These are phyloP conservation scores for Cantharis rustica DNA, from an alignment of 2,888 invertebrate genomes.

Conservation along the genomic window DNA sequence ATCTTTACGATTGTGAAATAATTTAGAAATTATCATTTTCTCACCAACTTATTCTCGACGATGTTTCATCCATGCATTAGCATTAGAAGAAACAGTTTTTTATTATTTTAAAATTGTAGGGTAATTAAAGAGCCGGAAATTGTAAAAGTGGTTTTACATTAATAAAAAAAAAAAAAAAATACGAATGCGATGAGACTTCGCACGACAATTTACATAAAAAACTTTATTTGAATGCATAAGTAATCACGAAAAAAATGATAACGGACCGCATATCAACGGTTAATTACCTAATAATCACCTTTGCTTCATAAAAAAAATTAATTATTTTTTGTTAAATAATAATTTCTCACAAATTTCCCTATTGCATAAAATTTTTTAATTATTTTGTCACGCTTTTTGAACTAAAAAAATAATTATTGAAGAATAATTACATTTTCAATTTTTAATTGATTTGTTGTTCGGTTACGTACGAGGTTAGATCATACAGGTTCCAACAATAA, in stretches of 20 bases:
- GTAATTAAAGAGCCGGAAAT: neutral
- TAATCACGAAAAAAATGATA: neutral
- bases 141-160: neutral
- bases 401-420: neutral
- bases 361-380: neutral
- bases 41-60: neutral
- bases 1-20: neutral
- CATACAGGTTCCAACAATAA: neutral
- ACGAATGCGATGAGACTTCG: neutral
- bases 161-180: neutral
- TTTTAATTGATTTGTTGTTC: neutral
- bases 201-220: neutral
- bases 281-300: neutral
- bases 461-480: neutral
- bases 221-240: neutral
- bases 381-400: neutral
- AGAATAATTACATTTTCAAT: neutral
- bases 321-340: neutral
- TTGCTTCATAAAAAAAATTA: neutral
- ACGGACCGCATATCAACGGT: neutral
- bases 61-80: neutral
- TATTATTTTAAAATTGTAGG: neutral
- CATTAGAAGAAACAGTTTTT: neutral
- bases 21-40: neutral
- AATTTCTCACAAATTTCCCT: neutral